Conservation (phyloP, 2,797 vertebrate species). For the Melanitta fusca region DNA sequence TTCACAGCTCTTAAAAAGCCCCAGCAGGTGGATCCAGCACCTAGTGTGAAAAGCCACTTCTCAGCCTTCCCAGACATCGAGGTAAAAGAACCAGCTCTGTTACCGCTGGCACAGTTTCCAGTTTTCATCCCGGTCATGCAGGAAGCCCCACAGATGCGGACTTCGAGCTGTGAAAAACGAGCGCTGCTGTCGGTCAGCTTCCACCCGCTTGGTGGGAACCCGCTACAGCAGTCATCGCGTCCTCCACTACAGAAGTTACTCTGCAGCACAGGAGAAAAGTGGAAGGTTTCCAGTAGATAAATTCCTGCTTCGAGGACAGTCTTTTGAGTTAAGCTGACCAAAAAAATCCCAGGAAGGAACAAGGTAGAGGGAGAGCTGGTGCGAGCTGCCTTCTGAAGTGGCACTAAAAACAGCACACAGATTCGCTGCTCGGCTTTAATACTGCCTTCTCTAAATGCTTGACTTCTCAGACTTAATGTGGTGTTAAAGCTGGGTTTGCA, state of each 20-base stretch:
- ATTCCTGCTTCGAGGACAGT: not conserved
- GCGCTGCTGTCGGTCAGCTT: accelerated
- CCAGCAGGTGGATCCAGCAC: not conserved
- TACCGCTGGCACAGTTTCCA: not conserved
- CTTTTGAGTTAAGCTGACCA: not conserved
- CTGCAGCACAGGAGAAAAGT: not conserved
- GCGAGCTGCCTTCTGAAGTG: not conserved
- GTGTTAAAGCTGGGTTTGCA: conserved; percentile 54
- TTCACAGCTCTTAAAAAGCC: not conserved
- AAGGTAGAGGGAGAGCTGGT: not conserved
- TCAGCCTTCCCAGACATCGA: accelerated
- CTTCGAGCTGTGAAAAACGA: accelerated
- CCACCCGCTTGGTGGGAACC: not conserved
- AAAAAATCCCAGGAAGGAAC: not conserved
- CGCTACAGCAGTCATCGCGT: not conserved
- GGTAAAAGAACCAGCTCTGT: not conserved
- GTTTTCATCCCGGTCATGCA: not conserved
- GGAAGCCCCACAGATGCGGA: not conserved
- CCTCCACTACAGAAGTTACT: not conserved
- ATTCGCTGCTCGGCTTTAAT: conserved; percentile 2
- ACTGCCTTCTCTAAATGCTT: conserved; percentile 5
- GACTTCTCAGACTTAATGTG: conserved; percentile 34
- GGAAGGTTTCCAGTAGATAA: not conserved
- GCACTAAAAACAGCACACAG: not conserved
- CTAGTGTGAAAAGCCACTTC: not conserved